Conservation (phyloP, 2,797 vertebrate genomes). For the Sebastes baramenuke region DNA sequence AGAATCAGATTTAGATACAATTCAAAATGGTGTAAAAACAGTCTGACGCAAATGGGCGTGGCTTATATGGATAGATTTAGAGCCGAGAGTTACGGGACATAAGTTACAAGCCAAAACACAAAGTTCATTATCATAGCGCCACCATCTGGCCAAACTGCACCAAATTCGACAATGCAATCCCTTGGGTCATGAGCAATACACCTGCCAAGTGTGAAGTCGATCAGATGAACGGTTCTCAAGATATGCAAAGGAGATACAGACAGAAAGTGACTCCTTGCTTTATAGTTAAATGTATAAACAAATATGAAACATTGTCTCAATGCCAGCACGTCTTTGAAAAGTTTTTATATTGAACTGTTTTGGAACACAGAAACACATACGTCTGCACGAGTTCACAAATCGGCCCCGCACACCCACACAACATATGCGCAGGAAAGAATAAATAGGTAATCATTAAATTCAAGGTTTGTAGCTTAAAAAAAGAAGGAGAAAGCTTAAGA, state of each 20-base stretch:
- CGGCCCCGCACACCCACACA: neutral
- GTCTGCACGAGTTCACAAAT: neutral
- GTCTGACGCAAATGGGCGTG: neutral
- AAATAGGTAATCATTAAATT: conserved; percentile 5
- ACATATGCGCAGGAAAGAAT: neutral
- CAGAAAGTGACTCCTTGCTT: neutral
- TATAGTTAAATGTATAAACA: neutral
- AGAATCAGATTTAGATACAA: too few relatives aligned
- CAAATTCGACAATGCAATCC: neutral
- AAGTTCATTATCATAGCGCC: neutral
- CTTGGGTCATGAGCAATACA: neutral
- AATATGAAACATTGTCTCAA: neutral
- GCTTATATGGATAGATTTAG: neutral
- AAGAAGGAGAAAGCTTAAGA: neutral
- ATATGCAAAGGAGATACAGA: neutral
- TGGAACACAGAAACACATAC: neutral
- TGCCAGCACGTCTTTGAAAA: neutral
- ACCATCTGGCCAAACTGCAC: neutral
- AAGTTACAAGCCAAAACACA: neutral
- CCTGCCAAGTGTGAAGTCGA: neutral
- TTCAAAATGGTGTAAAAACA: too few relatives aligned
- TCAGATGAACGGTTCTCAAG: neutral
- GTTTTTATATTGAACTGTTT: neutral
- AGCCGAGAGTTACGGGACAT: neutral
- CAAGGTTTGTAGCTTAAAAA: neutral